Base-by-base conservation (phyloP, 2,797 vertebrate species). In the Pangasius larnaudii region DNA sequence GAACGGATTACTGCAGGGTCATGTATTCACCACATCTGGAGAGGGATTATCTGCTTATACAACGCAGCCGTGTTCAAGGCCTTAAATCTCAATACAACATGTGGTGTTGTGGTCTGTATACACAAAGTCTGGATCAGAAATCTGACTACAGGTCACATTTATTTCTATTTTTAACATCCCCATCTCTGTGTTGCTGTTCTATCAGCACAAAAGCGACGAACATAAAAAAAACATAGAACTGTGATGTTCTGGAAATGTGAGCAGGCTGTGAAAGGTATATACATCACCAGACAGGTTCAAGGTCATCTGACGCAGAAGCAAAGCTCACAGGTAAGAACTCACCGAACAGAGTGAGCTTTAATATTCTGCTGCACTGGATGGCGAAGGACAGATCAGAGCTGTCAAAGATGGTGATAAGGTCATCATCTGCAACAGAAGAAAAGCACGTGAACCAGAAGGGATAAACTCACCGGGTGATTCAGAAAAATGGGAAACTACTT, bases 311-410 rank as follows among this genome's bases (percentile, higher is more conserved):
- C 24, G 51, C 42, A 58, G 58, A 80, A 63, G 2, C 65, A 80
- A n/a, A 39, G 33, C 56, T 92, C 98, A 80, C 24, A 7, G 42
- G 27, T 24, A 39, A 75, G 24, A 71, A 89, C 88, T 97, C 96
- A 99, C 99, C 99, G 95, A 99, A 99, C 91, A 99, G 96, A 74
- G 98, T 99, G 92, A 99, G 95, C 92, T 99, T 99, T 92, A 99
- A 97, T 97, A 99, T 99, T 94, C 98, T 98, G 96, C 99, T 99
- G 96, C 99, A 99, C 0, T 99, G 99, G 95, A 99, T 99, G 87
- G 98, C 98, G 91, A 99, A 99, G 90, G 98, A 99, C 92, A 99
- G 97, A 94, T 99, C 99, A 86, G 99, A 99, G 93, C 98, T 99
- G 96, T 99, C 98, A 92, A 99, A 99, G 93, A 99, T 99, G 84